These are phyloP conservation scores for Thymelicus sylvestris DNA, from an alignment of 2,888 invertebrate species.

Conservation along the genomic window DNA sequence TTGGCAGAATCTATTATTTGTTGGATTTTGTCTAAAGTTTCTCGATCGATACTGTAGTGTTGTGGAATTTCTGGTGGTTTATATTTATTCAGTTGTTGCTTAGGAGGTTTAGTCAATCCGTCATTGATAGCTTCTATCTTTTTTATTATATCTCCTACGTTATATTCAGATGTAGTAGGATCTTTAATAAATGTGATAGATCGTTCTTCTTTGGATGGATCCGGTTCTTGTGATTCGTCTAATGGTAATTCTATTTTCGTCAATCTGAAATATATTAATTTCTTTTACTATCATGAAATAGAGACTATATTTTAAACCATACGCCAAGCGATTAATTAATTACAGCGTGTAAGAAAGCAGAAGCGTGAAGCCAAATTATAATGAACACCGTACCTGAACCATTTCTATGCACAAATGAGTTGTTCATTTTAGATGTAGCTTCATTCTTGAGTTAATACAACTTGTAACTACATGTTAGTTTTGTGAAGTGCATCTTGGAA, in stretches of 20 bases:
- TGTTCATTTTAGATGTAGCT: conserved; percentile 40
- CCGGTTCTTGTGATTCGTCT: conserved; percentile 42
- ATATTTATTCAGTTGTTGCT: conserved; percentile 59
- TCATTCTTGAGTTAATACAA: conserved; percentile 41
- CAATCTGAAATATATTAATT: conserved; percentile 51
- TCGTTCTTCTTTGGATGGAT: conserved; percentile 51
- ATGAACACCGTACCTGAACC: conserved; percentile 74
- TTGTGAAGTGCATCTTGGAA: conserved; percentile 35
- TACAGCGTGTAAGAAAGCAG: conserved; percentile 44
- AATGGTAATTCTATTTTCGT: conserved; percentile 44
- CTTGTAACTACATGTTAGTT: conserved; percentile 52
- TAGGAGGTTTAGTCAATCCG: conserved; percentile 65
- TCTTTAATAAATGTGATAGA: conserved; percentile 56
- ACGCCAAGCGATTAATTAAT: conserved; percentile 49
- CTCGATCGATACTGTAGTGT: conserved; percentile 63
- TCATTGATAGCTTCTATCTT: conserved; percentile 84
- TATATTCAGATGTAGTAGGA: conserved; percentile 48
- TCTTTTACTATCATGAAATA: conserved; percentile 23
- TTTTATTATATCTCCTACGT: conserved; percentile 74
- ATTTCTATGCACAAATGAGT: conserved; percentile 48
- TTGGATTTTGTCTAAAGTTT: conserved; percentile 68
- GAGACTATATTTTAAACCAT: conserved; percentile 40
- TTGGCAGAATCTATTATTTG: conserved; percentile 70
- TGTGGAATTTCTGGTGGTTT: conserved; percentile 56
- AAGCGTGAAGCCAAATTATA: conserved; percentile 49